phyloP scores from a whole-genome alignment of 2,888 invertebrate genomes.

The Eupithecia exiguata region DNA sequence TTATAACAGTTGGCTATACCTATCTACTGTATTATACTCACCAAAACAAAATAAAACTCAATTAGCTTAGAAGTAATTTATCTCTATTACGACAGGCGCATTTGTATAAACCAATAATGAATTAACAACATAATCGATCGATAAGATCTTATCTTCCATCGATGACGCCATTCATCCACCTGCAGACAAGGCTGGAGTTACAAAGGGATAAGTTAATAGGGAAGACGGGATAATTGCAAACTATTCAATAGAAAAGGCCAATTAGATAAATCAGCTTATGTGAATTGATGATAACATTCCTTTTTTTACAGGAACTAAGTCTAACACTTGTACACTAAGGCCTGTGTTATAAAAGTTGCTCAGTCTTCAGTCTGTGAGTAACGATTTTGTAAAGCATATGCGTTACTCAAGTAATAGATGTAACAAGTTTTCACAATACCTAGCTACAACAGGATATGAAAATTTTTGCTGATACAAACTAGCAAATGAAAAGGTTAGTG shows the following conservation, averaged over 20 bases:
- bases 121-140: conserved; percentile 43
- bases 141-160: conserved; percentile 33
- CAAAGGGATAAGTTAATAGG: conserved; percentile 11
- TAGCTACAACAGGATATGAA: neutral
- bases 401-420: no score
- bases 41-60: conserved; percentile 9
- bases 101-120: conserved; percentile 40
- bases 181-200: neutral
- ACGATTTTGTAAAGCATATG: no score
- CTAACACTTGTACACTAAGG: no score
- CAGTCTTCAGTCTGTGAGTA: no score
- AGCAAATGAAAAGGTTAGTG: neutral
- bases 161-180: conserved; percentile 29
- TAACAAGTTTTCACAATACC: no score
- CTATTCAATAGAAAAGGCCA: conserved; percentile 3
- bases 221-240: conserved; percentile 10
- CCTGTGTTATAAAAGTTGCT: no score
- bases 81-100: conserved; percentile 16
- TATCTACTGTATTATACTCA: neutral
- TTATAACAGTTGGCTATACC: neutral
- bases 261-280: neutral
- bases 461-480: neutral
- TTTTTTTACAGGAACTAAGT: no score
- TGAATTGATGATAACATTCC: neutral
- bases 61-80: conserved; percentile 8